Evolutionary conservation across 2,888 invertebrate species (phyloP).

Genomic region (Calameuta filiformis): DNA sequence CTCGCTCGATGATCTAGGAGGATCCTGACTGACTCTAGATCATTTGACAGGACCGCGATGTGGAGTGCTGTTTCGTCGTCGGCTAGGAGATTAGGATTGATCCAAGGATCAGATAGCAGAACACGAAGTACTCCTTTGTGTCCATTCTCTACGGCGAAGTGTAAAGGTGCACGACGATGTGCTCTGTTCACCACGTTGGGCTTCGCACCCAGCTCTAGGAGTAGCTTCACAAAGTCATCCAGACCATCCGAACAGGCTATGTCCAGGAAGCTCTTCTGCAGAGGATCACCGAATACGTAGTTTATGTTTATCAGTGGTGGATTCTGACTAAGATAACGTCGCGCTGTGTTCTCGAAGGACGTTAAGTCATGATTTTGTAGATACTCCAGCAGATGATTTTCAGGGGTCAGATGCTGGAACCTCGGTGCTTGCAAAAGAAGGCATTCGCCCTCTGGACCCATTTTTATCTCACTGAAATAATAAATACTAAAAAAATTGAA

Average conservation of each 20-base stretch:
- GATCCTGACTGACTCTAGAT: constrained; percentile 68
- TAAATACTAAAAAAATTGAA: background rate
- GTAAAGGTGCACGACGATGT: constrained; percentile 73
- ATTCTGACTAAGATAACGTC: constrained; percentile 24
- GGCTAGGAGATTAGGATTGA: constrained; percentile 54
- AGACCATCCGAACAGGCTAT: constrained; percentile 70
- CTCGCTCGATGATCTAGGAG: constrained; percentile 71
- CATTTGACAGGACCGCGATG: constrained; percentile 61
- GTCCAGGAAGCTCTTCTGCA: constrained; percentile 73
- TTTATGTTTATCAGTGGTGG: constrained; percentile 66
- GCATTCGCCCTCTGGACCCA: background rate
- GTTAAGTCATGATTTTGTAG: background rate
- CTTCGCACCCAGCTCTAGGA: constrained; percentile 73
- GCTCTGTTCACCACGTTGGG: constrained; percentile 71
- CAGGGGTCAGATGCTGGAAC: background rate
- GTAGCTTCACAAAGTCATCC: constrained; percentile 69
- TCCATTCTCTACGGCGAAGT: constrained; percentile 73
- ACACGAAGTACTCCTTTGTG: constrained; percentile 38
- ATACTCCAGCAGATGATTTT: background rate
- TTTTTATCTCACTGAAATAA: background rate
- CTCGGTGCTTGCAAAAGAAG: background rate
- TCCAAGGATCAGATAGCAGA: constrained; percentile 48
- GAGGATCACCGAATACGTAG: constrained; percentile 70
- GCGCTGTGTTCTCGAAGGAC: constrained; percentile 40
- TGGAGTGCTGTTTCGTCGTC: constrained; percentile 58